These are phyloP conservation scores for Piprites chloris DNA, from an alignment of 2,113 vertebrate species.

Conservation along the genomic window DNA sequence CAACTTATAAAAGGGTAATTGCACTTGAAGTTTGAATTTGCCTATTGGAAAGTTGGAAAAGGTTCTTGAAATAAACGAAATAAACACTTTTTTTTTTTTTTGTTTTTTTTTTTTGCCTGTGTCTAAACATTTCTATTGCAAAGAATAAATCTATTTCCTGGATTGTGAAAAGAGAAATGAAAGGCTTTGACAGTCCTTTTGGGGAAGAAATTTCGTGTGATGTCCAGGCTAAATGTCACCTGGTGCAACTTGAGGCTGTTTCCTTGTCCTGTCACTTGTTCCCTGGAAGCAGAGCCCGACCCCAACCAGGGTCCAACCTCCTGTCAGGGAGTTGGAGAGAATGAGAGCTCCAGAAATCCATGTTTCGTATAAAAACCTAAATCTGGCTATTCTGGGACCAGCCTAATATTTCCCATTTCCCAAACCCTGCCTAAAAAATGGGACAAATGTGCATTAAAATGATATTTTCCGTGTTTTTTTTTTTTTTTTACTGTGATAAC, in stretches of 20 bases:
- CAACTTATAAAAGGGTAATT: not conserved
- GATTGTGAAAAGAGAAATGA: not conserved
- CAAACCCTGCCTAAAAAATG: not conserved
- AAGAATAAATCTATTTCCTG: not conserved
- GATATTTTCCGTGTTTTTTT: not conserved
- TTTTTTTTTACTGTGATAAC: not conserved
- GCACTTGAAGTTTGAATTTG: not conserved
- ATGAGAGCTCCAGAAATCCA: not conserved
- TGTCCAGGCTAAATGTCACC: not conserved
- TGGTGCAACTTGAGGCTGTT: not conserved
- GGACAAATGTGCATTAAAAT: not conserved
- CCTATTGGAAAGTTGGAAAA: conserved; percentile 32
- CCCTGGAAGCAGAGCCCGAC: too few relatives aligned
- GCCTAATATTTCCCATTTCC: not conserved
- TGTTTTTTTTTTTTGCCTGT: not conserved
- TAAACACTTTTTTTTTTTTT: not conserved
- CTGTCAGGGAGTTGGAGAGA: not conserved
- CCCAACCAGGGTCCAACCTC: not conserved
- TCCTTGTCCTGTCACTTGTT: not conserved
- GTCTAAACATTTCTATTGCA: not conserved
- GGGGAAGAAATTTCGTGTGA: not conserved
- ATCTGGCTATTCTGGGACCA: not conserved
- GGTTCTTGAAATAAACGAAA: conserved; percentile 27
- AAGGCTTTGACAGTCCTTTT: not conserved
- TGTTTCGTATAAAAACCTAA: not conserved